Conservation (phyloP, 2,113 vertebrate genomes). For the Pterophyllum scalare region DNA sequence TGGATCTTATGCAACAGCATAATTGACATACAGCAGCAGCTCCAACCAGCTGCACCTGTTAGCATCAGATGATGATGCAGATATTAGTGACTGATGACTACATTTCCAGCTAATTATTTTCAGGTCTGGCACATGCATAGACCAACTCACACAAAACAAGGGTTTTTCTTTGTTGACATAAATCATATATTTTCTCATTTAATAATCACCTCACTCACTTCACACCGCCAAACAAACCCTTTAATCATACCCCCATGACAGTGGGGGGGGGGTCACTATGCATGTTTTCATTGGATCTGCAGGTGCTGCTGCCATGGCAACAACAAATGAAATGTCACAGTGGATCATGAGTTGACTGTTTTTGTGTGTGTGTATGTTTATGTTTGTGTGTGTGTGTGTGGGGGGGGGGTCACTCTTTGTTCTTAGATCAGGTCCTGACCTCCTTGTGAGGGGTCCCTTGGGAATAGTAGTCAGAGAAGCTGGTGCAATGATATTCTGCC, state of each 20-base stretch:
- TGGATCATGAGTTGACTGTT: slow-evolving; percentile 42
- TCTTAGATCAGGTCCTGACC: slow-evolving; percentile 43
- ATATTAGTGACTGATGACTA: background rate
- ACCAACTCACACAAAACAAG: background rate
- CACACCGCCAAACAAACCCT: background rate
- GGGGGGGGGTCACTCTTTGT: background rate
- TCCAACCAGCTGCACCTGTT: slow-evolving; percentile 9
- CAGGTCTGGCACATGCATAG: background rate
- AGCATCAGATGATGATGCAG: background rate
- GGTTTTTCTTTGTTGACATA: background rate
- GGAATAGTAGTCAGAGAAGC: slow-evolving; percentile 12
- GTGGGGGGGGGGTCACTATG: slow-evolving; percentile 9
- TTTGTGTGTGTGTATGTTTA: too few species aligned
- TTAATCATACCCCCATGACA: background rate
- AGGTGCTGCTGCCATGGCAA: slow-evolving; percentile 61
- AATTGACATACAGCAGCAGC: slow-evolving; percentile 25
- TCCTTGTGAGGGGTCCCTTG: background rate
- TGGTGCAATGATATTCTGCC: slow-evolving; percentile 20
- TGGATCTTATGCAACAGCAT: slow-evolving; percentile 36
- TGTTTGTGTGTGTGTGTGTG: background rate
- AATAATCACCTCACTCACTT: background rate
- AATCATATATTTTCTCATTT: slow-evolving; percentile 15
- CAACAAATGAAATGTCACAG: slow-evolving; percentile 27
- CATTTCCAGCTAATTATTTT: slow-evolving; percentile 13
- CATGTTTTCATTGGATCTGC: slow-evolving; percentile 36